Conservation (phyloP, 2,113 vertebrate genomes). For the Macroglossus sobrinus region DNA sequence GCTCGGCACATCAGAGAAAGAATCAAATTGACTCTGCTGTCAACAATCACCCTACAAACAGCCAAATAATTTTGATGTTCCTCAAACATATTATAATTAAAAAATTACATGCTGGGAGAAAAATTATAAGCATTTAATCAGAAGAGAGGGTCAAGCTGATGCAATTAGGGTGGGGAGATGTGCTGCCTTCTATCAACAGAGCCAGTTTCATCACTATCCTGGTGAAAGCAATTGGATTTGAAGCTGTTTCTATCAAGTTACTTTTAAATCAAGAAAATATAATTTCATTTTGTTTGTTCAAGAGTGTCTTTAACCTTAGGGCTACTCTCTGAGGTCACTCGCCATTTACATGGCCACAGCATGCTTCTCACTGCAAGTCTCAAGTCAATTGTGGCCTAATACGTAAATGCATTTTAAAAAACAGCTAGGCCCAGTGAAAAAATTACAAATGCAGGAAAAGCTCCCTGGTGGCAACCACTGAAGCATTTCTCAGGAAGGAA, state of each 20-base stretch:
- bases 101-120: conserved; percentile 64
- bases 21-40: conserved; percentile 46
- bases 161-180: conserved; percentile 43
- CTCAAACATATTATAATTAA: conserved; percentile 72
- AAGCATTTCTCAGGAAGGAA: conserved; percentile 67
- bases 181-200: conserved; percentile 52
- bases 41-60: conserved; percentile 57
- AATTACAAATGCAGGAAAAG: conserved; percentile 17
- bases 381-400: background rate
- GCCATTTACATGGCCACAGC: background rate
- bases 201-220: conserved; percentile 1
- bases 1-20: conserved; percentile 50
- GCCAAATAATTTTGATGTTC: conserved; percentile 61
- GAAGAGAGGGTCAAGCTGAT: conserved; percentile 72
- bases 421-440: conserved; percentile 6
- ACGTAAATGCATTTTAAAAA: conserved; percentile 55
- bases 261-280: background rate
- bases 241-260: background rate
- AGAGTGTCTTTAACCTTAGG: conserved; percentile 28
- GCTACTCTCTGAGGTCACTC: conserved; percentile 14
- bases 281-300: conserved; percentile 20
- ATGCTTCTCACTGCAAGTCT: background rate
- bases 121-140: conserved; percentile 55
- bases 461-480: background rate
- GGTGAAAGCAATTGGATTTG: background rate